Evolutionary conservation across 1,140 invertebrate genomes (phyloP).

Genomic region (Sycophila sp.): DNA sequence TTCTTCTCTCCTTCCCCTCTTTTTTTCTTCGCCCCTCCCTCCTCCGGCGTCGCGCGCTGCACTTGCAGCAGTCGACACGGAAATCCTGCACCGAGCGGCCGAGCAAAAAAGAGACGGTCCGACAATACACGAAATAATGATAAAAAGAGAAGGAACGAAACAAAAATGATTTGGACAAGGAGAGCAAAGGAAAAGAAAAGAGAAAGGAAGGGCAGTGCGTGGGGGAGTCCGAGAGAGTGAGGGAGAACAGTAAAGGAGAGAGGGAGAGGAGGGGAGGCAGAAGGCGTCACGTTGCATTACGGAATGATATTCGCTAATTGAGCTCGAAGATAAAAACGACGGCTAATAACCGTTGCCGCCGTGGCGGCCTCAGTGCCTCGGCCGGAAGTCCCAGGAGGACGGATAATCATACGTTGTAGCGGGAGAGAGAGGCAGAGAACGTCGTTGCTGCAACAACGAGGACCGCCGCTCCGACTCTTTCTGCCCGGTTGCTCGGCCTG

Average conservation of each 20-base stretch:
- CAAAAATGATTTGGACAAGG: neutral
- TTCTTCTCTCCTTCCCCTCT: too few relatives aligned
- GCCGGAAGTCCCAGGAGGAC: conserved; percentile 51
- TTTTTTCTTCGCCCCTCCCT: too few relatives aligned
- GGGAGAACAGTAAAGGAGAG: neutral
- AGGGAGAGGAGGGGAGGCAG: conserved; percentile 26
- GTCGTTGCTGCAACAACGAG: conserved; percentile 11
- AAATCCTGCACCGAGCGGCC: neutral
- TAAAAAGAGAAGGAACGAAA: neutral
- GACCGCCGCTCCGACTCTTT: neutral
- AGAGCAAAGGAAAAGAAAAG: neutral
- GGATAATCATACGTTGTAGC: conserved; percentile 58
- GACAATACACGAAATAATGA: neutral
- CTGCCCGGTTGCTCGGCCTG: neutral
- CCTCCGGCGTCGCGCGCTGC: too few relatives aligned
- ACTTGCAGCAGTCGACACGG: neutral
- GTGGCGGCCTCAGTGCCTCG: neutral
- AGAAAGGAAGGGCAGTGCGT: too few relatives aligned
- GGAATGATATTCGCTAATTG: conserved; percentile 64
- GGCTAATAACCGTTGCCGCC: conserved; percentile 60
- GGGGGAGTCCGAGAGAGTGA: too few relatives aligned
- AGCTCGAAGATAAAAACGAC: conserved; percentile 65
- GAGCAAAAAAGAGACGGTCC: neutral
- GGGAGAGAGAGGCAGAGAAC: too few relatives aligned
- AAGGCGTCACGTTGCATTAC: conserved; percentile 62